These are phyloP conservation scores for Amblyopsis rosae DNA, from an alignment of 2,113 vertebrate species.

Conservation along the genomic window DNA sequence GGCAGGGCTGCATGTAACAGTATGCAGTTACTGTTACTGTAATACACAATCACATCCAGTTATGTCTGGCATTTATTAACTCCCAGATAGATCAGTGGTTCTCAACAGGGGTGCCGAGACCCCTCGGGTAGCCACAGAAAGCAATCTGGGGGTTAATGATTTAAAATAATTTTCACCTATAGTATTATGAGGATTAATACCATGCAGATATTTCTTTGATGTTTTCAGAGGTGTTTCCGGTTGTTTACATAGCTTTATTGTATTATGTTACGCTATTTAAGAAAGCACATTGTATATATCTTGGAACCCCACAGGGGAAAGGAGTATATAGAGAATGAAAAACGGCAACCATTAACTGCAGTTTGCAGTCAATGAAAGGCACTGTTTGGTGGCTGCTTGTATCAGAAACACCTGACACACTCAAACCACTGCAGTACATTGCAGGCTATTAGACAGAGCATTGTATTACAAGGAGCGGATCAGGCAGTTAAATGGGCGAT, in stretches of 20 bases:
- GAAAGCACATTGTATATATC: too few species aligned
- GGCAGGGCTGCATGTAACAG: constrained; percentile 32
- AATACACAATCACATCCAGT: constrained; percentile 36
- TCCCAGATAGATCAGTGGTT: background rate
- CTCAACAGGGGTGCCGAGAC: too few species aligned
- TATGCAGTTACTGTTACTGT: constrained; percentile 46
- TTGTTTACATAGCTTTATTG: too few species aligned
- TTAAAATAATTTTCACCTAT: too few species aligned
- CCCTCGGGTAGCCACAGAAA: too few species aligned
- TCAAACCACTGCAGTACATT: constrained; percentile 37
- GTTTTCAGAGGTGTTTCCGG: too few species aligned
- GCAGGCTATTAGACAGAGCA: constrained; percentile 46
- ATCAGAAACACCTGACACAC: constrained; percentile 39
- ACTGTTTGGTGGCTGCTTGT: constrained; percentile 35
- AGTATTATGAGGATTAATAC: too few species aligned
- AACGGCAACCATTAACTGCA: constrained; percentile 9
- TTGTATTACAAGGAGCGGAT: constrained; percentile 45
- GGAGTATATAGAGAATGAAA: constrained; percentile 6
- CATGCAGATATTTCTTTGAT: too few species aligned
- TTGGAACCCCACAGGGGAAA: background rate
- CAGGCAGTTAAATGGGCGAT: constrained; percentile 44
- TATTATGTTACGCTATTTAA: too few species aligned
- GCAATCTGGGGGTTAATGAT: too few species aligned
- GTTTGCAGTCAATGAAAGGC: constrained; percentile 15
- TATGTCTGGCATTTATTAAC: constrained; percentile 18